Percentiles rank a stretch among this genome's conserved stretches.
phyloP scores from a whole-genome alignment of 1,140 invertebrate genomes.

The Bactericera cockerelli region DNA sequence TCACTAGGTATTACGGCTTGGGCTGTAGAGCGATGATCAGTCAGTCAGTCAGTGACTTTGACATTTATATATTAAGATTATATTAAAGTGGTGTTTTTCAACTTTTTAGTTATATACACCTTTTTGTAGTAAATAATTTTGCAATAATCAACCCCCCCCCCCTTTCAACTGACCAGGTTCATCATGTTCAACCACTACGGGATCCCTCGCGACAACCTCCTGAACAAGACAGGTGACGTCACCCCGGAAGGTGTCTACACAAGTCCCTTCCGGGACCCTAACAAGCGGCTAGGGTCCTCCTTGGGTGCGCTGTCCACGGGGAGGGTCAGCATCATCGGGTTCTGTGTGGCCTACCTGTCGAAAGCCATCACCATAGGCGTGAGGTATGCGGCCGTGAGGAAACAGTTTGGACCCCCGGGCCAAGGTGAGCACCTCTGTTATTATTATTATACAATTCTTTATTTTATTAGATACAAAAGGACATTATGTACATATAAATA shows the following conservation, averaged over 20 bases:
- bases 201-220: conserved; percentile 61
- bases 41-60: no score
- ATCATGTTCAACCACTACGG: conserved; percentile 71
- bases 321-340: conserved; percentile 52
- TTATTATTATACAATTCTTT: no score
- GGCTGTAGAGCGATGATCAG: no score
- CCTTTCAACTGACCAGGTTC: no score
- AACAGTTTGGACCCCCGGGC: conserved; percentile 61
- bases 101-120: no score
- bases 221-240: conserved; percentile 80
- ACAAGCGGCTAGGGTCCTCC: conserved; percentile 43
- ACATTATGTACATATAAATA: no score
- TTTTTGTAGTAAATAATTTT: no score
- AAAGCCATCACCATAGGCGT: conserved; percentile 69
- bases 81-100: no score
- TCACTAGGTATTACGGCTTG: no score
- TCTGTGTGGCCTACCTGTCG: conserved; percentile 50
- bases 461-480: no score
- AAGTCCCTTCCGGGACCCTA: conserved; percentile 50
- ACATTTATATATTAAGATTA: no score
- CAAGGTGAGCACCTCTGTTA: conserved; percentile 41
- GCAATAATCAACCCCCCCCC: no score
- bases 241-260: conserved; percentile 64
- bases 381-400: conserved; percentile 74
- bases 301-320: conserved; percentile 69